Conservation (phyloP, 2,888 invertebrate genomes). For the Tenthredo notha region DNA sequence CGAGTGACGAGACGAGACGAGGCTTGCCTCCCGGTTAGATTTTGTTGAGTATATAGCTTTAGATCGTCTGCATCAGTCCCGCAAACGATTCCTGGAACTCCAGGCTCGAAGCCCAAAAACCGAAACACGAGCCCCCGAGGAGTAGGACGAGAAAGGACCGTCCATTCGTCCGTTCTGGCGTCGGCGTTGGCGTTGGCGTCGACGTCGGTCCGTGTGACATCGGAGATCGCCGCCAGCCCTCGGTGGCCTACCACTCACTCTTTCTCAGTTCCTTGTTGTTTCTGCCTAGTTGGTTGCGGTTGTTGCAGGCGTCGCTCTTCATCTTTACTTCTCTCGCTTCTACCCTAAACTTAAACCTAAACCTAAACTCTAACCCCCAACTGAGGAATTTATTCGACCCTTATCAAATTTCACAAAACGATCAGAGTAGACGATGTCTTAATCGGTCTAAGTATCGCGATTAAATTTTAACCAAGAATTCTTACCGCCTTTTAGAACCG, state of each 20-base stretch:
- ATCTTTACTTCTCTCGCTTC: not conserved
- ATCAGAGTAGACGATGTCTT: conserved; percentile 62
- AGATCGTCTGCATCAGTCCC: conserved; percentile 33
- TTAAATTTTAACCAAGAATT: not conserved
- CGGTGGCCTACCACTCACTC: conserved; percentile 55
- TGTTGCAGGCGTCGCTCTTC: not conserved
- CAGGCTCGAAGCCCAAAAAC: conserved; percentile 70
- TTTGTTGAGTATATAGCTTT: conserved; percentile 14
- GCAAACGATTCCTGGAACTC: conserved; percentile 71
- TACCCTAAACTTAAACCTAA: not conserved
- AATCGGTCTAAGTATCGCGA: conserved; percentile 57
- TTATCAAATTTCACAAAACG: conserved; percentile 64
- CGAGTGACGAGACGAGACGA: not conserved
- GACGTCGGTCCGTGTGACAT: conserved; percentile 70
- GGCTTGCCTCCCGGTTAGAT: conserved; percentile 1
- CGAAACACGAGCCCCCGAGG: conserved; percentile 71
- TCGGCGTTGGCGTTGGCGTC: conserved; percentile 49
- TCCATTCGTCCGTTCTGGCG: conserved; percentile 11
- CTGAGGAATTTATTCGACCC: conserved; percentile 57
- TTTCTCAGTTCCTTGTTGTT: conserved; percentile 46
- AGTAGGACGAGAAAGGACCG: conserved; percentile 57
- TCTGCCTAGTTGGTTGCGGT: conserved; percentile 54
- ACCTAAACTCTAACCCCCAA: not conserved
- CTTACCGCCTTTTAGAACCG: not conserved
- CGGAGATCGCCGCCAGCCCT: conserved; percentile 71